Conservation (phyloP, 2,888 invertebrate species). For the Odontothrips loti region DNA sequence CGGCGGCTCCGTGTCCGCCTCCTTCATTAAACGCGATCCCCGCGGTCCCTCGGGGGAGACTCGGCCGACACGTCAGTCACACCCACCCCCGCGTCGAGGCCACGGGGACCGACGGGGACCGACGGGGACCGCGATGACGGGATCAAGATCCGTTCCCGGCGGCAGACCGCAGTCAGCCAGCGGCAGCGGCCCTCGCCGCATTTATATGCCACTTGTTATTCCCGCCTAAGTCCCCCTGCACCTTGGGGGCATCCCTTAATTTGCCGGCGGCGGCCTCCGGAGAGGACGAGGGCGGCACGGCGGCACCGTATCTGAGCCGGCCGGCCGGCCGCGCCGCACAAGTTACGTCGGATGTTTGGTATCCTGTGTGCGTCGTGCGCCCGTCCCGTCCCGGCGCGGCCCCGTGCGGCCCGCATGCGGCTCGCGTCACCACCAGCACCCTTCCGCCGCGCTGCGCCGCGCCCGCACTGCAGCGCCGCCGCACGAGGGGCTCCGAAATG, state of each 20-base stretch:
- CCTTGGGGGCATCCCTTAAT: conserved; percentile 7
- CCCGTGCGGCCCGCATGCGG: not conserved
- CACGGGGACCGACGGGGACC: too few relatives aligned
- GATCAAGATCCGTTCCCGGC: too few relatives aligned
- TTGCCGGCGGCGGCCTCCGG: not conserved
- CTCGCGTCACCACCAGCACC: not conserved
- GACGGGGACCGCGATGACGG: too few relatives aligned
- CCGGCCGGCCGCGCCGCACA: not conserved
- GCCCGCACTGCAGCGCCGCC: conserved; percentile 1
- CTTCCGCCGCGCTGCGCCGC: not conserved
- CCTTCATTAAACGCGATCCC: too few relatives aligned
- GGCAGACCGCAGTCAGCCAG: too few relatives aligned
- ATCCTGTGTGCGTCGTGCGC: too few relatives aligned
- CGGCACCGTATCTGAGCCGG: not conserved
- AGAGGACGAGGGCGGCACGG: not conserved
- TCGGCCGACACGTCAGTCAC: not conserved
- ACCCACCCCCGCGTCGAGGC: too few relatives aligned
- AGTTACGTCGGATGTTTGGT: too few relatives aligned
- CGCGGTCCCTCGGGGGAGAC: not conserved
- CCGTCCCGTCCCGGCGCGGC: not conserved
- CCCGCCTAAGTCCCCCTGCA: not conserved
- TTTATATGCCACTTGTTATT: conserved; percentile 1
- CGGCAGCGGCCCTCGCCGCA: too few relatives aligned
- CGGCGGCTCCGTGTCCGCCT: too few relatives aligned
- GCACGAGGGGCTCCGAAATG: not conserved